Evolutionary conservation across 2,888 invertebrate genomes (phyloP).

Genomic region (Chironomus tentans): DNA sequence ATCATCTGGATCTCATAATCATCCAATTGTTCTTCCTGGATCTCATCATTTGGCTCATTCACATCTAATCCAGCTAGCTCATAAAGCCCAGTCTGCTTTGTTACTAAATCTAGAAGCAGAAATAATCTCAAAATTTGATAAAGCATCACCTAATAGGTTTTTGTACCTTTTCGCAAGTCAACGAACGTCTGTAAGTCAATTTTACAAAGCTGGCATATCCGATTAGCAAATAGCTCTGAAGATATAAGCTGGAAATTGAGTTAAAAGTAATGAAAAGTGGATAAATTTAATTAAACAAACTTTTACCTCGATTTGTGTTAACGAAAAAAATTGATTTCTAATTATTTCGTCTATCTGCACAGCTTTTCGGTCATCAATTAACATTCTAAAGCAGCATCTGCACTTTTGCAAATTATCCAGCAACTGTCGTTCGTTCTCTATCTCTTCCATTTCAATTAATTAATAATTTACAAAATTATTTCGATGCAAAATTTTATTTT

Average conservation of each 20-base stretch:
- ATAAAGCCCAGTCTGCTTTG: slow-evolving; percentile 1
- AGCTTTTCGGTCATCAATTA: slow-evolving; percentile 4
- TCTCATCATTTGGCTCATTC: neutral
- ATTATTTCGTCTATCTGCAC: neutral
- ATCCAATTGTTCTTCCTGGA: neutral
- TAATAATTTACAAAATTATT: neutral
- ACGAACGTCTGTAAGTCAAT: slow-evolving; percentile 1
- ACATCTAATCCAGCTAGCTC: neutral
- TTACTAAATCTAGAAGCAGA: neutral
- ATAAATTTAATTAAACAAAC: neutral
- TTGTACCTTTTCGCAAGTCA: neutral
- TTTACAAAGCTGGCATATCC: slow-evolving; percentile 13
- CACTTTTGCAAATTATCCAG: neutral
- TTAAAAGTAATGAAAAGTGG: neutral
- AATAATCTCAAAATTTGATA: too few relatives aligned
- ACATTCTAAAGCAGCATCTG: slow-evolving; percentile 16
- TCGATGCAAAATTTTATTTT: neutral
- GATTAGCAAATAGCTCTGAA: slow-evolving; percentile 1
- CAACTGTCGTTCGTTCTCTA: neutral
- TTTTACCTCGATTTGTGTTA: slow-evolving; percentile 1
- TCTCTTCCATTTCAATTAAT: neutral
- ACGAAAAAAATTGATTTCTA: neutral
- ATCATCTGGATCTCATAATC: neutral
- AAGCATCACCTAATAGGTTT: too few relatives aligned
- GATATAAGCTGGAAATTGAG: neutral